Conservation (phyloP, 1,140 invertebrate species). For the Globodera rostochiensis region DNA sequence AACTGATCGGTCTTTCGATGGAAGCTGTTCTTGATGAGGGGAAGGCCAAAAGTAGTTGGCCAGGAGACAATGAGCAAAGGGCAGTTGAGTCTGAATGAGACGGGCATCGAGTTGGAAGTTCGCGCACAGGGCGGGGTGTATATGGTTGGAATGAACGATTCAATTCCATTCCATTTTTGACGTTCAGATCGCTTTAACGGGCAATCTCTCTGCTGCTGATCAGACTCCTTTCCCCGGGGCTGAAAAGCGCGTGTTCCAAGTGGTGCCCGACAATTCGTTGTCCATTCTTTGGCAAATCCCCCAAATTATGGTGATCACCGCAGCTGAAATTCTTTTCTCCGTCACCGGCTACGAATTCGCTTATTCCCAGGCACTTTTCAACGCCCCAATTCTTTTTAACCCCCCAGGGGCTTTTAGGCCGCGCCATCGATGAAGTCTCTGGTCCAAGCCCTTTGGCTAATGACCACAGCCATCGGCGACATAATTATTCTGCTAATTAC, state of each 20-base stretch:
- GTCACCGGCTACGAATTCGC: slow-evolving; percentile 63
- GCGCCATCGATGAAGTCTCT: slow-evolving; percentile 71
- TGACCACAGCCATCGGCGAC: slow-evolving; percentile 87
- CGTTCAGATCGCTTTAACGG: slow-evolving; percentile 66
- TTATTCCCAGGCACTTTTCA: slow-evolving; percentile 56
- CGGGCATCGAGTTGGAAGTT: slow-evolving; percentile 29
- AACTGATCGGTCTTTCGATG: slow-evolving; percentile 37
- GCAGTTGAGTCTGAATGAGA: slow-evolving; percentile 25
- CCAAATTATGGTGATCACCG: slow-evolving; percentile 75
- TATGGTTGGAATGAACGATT: slow-evolving; percentile 67
- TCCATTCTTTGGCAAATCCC: slow-evolving; percentile 63
- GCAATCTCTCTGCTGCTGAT: background rate
- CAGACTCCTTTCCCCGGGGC: background rate
- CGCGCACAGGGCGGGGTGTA: slow-evolving; percentile 55
- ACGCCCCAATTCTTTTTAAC: background rate
- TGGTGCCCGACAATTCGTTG: slow-evolving; percentile 51
- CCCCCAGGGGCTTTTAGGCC: slow-evolving; percentile 58
- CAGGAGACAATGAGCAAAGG: slow-evolving; percentile 18
- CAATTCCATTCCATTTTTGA: background rate
- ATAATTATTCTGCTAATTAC: slow-evolving; percentile 83
- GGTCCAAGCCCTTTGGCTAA: slow-evolving; percentile 82
- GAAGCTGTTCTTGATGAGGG: slow-evolving; percentile 46
- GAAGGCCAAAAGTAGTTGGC: slow-evolving; percentile 38
- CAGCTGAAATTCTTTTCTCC: slow-evolving; percentile 65
- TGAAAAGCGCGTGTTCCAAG: slow-evolving; percentile 10